Base-by-base conservation (phyloP, 2,113 vertebrate genomes). In the Acrocephalus arundinaceus region DNA sequence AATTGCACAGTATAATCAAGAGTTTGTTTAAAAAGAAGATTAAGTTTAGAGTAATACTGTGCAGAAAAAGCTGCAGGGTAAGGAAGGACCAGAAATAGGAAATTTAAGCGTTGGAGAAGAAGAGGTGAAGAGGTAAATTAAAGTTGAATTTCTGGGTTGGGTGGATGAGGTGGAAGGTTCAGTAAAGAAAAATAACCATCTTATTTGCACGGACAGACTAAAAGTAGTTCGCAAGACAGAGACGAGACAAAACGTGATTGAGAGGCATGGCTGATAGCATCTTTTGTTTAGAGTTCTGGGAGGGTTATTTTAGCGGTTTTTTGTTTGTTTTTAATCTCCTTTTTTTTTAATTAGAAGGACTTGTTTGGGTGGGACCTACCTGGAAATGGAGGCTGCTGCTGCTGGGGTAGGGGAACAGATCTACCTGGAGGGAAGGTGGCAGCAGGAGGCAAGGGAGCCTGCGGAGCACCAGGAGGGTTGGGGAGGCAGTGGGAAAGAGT, bases 381-480 rank as follows among this genome's bases (percentile, higher is more conserved):
- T 71, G 52, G 52, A 37, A 66, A 37, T 11, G 33, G 45, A 71
- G 37, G n/a, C 24, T 41, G 52, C 19, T 82, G 9, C 13, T 37
- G 17, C 11, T 79, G 62, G 31, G 12, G 16, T 11, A 1, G 37
- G 21, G 59, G 49, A 31, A 3, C 31, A 85, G 25, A 15, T 51
- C 22, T 63, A 28, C 43, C 19, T 3, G 1, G 33, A 55, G 54
- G 28, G 37, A 45, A 15, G 23, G 55, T 9, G 23, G 46, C 59
- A 66, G 74, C 49, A 57, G 51, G 55, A 77, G 10, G 15, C 65
- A 51, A 51, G 68, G 30, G 25, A 73, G 27, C 33, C 15, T 16
- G 11, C 0, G 0, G 75, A 49, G 15, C 30, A 37, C 31, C n/a
- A 7, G 6, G 8, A 74, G 17, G 52, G 2, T 3, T 27, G 23